Percentiles rank a stretch among this genome's conserved stretches.
phyloP scores from a whole-genome alignment of 2,113 vertebrate genomes.

The Plestiodon gilberti region DNA sequence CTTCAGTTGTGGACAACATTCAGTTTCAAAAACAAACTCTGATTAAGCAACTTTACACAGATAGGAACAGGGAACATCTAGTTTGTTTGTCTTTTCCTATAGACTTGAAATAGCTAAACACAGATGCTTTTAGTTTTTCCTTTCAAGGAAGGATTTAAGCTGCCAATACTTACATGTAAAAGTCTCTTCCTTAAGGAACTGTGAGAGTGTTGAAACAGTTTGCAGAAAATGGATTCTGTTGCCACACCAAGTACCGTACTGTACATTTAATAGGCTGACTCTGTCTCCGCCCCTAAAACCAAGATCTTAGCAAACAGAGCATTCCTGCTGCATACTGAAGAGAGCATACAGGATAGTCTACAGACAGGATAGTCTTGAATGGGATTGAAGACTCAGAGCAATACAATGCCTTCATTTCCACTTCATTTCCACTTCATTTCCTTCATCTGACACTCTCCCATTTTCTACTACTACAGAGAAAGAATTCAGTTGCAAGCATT shows the following conservation, averaged over 20 bases:
- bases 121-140: conserved; percentile 42
- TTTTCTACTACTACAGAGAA: background rate
- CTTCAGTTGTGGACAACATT: background rate
- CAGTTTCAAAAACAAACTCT: accelerated
- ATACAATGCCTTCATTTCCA: background rate
- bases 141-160: conserved; percentile 29
- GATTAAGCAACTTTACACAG: background rate
- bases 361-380: background rate
- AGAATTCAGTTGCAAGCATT: background rate
- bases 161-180: conserved; percentile 36
- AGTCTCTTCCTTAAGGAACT: conserved; percentile 29
- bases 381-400: background rate
- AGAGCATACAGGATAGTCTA: conserved; percentile 13
- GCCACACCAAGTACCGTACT: conserved; percentile 21
- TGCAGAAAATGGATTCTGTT: conserved; percentile 53
- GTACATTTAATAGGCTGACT: conserved; percentile 42
- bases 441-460: background rate
- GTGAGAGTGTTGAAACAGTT: conserved; percentile 25
- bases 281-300: conserved; percentile 32
- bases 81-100: background rate
- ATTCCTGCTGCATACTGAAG: conserved; percentile 20
- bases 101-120: background rate
- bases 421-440: conserved; percentile 8
- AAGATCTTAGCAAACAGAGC: conserved; percentile 22
- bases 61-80: no score